Base-by-base conservation (phyloP, 2,797 vertebrate species). In the Poecilia gillii region DNA sequence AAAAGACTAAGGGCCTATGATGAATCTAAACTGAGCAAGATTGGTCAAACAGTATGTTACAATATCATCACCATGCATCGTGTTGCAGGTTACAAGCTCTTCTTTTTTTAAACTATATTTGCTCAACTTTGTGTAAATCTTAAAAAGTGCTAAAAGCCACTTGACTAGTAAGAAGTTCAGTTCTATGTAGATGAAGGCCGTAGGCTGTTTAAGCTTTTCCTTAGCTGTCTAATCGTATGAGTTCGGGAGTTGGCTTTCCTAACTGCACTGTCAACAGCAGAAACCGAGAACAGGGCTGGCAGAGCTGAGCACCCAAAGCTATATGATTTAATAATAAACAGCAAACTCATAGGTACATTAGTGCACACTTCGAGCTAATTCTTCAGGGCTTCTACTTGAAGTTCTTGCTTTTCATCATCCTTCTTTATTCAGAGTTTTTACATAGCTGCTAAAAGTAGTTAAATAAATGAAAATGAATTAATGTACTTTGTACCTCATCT, bases 221-320 rank as follows among this genome's bases (percentile, higher is more conserved):
- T 81, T 72, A 49, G 59, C 64, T 66, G 62, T 80, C 80, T 77
- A 75, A 77, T 85, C 23, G 0, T 39, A 73, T 77, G 75, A 85
- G 59, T 70, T 86, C 71, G 74, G 71, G 39, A 66, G 62, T 53
- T 59, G 77, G 46, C 73, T 59, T 77, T 83, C 74, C 62, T 66
- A 47, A n/a, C 53, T 78, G 77, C 81, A 78, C 70, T 73, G 84
- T 84, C 82, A 85, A 74, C 39, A 87, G 75, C 51, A 80, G 62
- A 80, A 79, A 75, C 13, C 20, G 43, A 73, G 73, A 83, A 71
- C 76, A 77, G 25, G 16, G 62, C 49, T 41, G 73, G 47, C 49
- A 59, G 76, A 84, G 74, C 80, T 79, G 78, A 85, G 64, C 55
- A 79, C 84, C 72, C 80, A 20, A 64, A 87, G 89, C 77, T 25